These are phyloP conservation scores for Tenthredo amoena DNA, from an alignment of 2,888 invertebrate genomes.

Conservation along the genomic window DNA sequence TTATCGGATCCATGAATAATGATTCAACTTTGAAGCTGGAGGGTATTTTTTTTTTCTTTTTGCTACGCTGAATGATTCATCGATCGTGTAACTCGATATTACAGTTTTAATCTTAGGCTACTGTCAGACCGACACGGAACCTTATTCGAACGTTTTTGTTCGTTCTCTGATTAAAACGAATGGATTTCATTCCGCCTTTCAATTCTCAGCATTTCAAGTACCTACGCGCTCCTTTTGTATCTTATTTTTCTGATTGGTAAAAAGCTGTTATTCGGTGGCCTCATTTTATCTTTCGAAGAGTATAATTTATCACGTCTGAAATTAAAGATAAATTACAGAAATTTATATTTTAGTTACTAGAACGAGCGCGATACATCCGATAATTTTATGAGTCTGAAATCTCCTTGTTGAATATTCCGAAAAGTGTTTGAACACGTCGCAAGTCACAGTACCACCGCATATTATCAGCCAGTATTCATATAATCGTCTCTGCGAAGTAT, in stretches of 20 bases:
- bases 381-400: not conserved
- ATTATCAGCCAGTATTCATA: conserved; percentile 6
- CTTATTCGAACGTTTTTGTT: not conserved
- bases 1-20: not conserved
- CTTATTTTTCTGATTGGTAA: not conserved
- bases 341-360: not conserved
- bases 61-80: not conserved
- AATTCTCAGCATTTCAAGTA: not conserved
- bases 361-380: not conserved
- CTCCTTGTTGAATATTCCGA: not conserved
- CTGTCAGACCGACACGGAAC: not conserved
- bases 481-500: not conserved
- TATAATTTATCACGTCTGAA: not conserved
- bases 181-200: not conserved
- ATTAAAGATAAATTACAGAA: not conserved
- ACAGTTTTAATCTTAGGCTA: not conserved
- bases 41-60: not conserved
- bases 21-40: not conserved
- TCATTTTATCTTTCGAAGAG: not conserved
- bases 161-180: not conserved
- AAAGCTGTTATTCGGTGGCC: not conserved
- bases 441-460: not conserved
- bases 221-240: not conserved
- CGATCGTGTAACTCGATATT: not conserved
- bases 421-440: not conserved